These are phyloP conservation scores for Pollenia labialis DNA, from an alignment of 2,888 invertebrate species.

Conservation along the genomic window DNA sequence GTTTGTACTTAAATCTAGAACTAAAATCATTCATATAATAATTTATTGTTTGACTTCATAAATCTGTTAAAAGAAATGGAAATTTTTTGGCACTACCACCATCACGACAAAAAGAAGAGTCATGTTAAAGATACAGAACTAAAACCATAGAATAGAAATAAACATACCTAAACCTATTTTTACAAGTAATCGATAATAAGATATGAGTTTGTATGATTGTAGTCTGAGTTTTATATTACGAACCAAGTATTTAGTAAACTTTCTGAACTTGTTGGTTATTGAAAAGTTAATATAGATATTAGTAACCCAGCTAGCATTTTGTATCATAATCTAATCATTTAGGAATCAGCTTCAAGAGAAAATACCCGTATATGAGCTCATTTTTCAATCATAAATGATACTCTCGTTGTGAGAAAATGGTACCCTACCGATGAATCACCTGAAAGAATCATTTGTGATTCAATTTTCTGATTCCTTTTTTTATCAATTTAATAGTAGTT, in stretches of 20 bases:
- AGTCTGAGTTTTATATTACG: not conserved
- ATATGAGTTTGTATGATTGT: not conserved
- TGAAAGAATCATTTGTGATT: no score
- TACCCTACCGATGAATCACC: no score
- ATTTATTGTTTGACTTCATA: not conserved
- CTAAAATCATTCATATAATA: not conserved
- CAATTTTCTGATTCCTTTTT: no score
- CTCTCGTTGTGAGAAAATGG: no score
- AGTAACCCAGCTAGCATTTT: no score
- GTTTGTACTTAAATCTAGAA: not conserved
- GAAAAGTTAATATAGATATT: not conserved
- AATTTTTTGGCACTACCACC: not conserved
- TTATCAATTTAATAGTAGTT: no score
- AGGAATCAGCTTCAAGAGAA: no score
- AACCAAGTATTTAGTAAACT: not conserved
- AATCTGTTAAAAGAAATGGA: not conserved
- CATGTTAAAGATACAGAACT: no score
- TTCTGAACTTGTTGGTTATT: slow-evolving; percentile 6
- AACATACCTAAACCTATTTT: slow-evolving; percentile 6
- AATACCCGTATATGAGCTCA: no score
- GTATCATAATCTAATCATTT: no score
- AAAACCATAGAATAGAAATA: not conserved
- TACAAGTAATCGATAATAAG: not conserved
- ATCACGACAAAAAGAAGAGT: no score
- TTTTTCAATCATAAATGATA: no score